phyloP scores from a whole-genome alignment of 2,888 invertebrate species.

The Masnerella sp. region DNA sequence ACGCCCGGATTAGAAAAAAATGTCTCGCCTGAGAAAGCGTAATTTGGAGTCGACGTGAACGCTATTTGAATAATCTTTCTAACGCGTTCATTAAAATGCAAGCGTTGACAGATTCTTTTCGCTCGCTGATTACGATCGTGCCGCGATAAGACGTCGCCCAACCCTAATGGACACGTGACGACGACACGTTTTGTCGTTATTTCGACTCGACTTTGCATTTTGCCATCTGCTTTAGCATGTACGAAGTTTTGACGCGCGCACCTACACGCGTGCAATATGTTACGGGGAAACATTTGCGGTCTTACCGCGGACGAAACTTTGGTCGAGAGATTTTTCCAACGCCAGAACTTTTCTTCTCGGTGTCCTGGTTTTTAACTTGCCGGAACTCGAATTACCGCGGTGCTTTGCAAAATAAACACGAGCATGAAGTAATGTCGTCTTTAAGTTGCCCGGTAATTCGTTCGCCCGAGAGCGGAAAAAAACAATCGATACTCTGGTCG shows the following conservation, averaged over 20 bases:
- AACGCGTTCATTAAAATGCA: conserved; percentile 39
- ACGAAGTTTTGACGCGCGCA: conserved; percentile 23
- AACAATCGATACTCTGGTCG: conserved; percentile 15
- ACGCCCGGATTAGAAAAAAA: neutral
- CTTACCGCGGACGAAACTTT: conserved; percentile 20
- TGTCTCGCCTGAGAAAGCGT: conserved; percentile 1
- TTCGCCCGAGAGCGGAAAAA: neutral
- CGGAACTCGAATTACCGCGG: conserved; percentile 27
- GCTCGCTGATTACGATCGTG: conserved; percentile 30
- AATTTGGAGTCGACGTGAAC: conserved; percentile 29
- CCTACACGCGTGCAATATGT: conserved; percentile 25
- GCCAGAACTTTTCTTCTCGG: conserved; percentile 30
- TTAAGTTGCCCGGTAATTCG: conserved; percentile 21
- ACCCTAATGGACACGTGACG: conserved; percentile 34
- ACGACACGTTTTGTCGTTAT: conserved; percentile 34
- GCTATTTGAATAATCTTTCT: conserved; percentile 36
- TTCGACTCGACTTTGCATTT: conserved; percentile 17
- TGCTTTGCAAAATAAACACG: conserved; percentile 37
- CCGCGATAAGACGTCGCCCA: conserved; percentile 27
- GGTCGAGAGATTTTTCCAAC: conserved; percentile 33
- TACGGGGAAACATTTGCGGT: conserved; percentile 28
- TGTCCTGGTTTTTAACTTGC: conserved; percentile 42
- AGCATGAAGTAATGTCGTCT: conserved; percentile 40
- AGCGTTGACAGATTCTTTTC: conserved; percentile 25
- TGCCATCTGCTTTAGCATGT: conserved; percentile 15